phyloP scores from a whole-genome alignment of 2,113 vertebrate genomes.

The Gorilla gorilla region DNA sequence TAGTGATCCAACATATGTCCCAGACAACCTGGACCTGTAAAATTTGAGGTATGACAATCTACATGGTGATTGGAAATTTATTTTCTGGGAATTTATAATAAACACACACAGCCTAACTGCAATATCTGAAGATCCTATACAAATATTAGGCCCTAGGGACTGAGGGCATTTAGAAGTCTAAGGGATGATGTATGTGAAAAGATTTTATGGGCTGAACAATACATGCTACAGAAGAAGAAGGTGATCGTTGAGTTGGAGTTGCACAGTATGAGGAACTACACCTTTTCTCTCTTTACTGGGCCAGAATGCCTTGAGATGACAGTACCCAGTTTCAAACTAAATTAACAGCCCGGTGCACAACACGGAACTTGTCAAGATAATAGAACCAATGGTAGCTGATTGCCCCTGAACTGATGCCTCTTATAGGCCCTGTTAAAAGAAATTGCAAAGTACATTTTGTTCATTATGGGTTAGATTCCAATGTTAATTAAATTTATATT shows the following conservation, averaged over 20 bases:
- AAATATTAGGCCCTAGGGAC: background rate
- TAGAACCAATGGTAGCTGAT: background rate
- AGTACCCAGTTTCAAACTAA: background rate
- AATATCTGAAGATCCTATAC: rapidly evolving
- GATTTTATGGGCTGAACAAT: background rate
- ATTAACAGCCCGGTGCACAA: background rate
- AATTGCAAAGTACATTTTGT: background rate
- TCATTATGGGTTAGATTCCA: background rate
- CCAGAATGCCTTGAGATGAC: background rate
- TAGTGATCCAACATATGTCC: background rate
- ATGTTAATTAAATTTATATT: conserved; percentile 21
- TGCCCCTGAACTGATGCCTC: background rate
- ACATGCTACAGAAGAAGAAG: background rate
- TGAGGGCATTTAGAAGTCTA: background rate
- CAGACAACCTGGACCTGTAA: background rate
- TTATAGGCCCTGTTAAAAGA: background rate
- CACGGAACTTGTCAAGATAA: background rate
- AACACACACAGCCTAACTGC: background rate
- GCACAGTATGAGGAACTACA: background rate
- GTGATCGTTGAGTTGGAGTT: no score
- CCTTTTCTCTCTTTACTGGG: background rate
- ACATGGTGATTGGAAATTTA: background rate
- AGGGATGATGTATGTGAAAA: background rate
- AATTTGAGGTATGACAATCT: background rate
- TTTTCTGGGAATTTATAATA: background rate